Percentiles rank a stretch among this genome's conserved stretches.
Conservation (phyloP, 2,797 vertebrate genomes). For the Sibirionetta formosa region DNA sequence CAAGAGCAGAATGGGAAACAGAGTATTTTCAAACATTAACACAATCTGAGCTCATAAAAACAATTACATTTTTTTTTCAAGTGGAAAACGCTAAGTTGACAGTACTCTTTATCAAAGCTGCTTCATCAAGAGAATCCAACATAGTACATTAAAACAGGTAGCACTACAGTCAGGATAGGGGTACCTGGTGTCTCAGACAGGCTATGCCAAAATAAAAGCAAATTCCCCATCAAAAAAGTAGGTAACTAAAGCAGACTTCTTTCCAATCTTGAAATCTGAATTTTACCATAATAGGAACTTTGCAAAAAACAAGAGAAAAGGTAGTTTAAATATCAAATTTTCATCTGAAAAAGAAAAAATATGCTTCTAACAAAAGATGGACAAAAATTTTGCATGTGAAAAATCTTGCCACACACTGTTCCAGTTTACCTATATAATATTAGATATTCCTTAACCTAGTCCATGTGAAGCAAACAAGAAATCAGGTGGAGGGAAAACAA, state of each 20-base stretch:
- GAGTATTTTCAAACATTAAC: neutral
- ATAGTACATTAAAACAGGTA: neutral
- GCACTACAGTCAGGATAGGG: neutral
- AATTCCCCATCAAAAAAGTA: neutral
- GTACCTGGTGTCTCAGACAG: neutral
- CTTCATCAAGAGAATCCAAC: constrained; percentile 2
- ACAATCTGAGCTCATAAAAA: neutral
- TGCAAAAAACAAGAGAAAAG: neutral
- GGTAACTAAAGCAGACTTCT: neutral
- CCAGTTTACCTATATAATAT: neutral
- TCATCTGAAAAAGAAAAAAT: constrained; percentile 19
- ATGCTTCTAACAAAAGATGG: neutral
- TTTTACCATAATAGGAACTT: neutral
- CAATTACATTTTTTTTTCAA: neutral
- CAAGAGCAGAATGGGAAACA: constrained; percentile 8
- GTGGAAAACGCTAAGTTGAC: neutral
- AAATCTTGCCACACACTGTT: neutral
- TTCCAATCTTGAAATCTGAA: neutral
- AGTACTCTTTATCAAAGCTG: neutral
- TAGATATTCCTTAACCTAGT: neutral
- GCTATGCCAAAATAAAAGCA: neutral
- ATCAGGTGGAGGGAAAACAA: neutral
- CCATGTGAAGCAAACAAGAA: neutral
- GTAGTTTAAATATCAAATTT: constrained; percentile 11
- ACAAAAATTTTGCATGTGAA: neutral